These are phyloP conservation scores for Sparidentex hasta DNA, from an alignment of 2,797 vertebrate species.

Conservation along the genomic window DNA sequence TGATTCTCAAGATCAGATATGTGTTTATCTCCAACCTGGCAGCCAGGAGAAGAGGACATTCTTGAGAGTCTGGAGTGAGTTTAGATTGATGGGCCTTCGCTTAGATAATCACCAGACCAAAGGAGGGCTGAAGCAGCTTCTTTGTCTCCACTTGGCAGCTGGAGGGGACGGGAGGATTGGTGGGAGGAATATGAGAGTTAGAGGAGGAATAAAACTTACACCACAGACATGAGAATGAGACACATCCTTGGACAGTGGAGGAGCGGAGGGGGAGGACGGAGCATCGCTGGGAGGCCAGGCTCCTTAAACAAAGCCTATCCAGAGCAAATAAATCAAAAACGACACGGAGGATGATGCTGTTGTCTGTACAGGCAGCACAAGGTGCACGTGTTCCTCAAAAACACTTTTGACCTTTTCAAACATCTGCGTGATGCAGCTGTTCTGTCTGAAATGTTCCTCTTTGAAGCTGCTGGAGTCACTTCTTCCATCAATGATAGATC, in stretches of 20 bases:
- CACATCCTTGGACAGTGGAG: constrained; percentile 74
- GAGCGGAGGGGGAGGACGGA: constrained; percentile 57
- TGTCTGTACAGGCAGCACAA: constrained; percentile 49
- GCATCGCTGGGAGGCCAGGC: constrained; percentile 50
- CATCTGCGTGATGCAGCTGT: constrained; percentile 47
- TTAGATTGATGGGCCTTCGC: constrained; percentile 77
- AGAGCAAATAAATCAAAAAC: constrained; percentile 67
- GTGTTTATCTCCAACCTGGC: constrained; percentile 73
- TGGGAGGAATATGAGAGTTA: constrained; percentile 78
- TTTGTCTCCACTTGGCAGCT: constrained; percentile 81
- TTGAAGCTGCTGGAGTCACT: constrained; percentile 4
- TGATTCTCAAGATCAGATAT: constrained; percentile 72
- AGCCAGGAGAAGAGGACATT: constrained; percentile 71
- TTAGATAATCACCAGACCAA: constrained; percentile 80
- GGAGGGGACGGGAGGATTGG: constrained; percentile 69
- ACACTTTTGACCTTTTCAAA: constrained; percentile 25
- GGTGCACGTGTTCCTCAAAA: constrained; percentile 50
- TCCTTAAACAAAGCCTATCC: constrained; percentile 55
- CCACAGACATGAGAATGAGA: constrained; percentile 79
- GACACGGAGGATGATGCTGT: constrained; percentile 40
- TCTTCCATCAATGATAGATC: background rate
- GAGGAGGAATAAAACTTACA: constrained; percentile 78
- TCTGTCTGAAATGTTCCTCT: constrained; percentile 22
- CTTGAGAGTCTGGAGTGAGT: constrained; percentile 78
- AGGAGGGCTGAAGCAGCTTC: constrained; percentile 77